A percentile compares a stretch with the other conserved stretches of the same genome.
Evolutionary conservation across 2,113 vertebrate genomes (phyloP).

Genomic region (Phodopus roborovskii): DNA sequence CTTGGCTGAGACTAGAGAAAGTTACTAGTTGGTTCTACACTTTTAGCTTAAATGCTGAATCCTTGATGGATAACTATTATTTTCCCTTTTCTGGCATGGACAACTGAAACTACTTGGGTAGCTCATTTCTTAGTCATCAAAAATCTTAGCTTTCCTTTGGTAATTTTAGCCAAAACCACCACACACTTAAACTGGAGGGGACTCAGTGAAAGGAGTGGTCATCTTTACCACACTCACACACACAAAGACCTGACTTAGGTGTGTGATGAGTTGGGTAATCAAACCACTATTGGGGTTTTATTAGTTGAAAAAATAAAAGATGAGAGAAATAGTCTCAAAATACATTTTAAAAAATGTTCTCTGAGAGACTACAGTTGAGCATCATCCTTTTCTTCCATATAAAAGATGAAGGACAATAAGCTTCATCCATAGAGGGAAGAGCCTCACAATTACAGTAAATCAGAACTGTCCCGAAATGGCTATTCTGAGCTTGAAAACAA

Average conservation of each 20-base stretch:
- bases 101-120: no score
- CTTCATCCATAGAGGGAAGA: neutral
- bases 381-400: constrained; percentile 56
- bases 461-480: neutral
- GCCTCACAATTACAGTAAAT: neutral
- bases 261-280: constrained; percentile 16
- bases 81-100: no score
- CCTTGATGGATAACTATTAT: no score
- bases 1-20: constrained; percentile 63
- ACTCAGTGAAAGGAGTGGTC: constrained; percentile 41
- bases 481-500: neutral
- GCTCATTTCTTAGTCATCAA: no score
- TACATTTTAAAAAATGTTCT: constrained; percentile 46
- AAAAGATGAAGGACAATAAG: constrained; percentile 33
- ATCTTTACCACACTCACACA: neutral
- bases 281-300: constrained; percentile 43
- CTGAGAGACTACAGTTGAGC: constrained; percentile 30
- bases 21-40: constrained; percentile 21
- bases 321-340: constrained; percentile 55
- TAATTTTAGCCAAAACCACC: constrained; percentile 10
- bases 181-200: constrained; percentile 49
- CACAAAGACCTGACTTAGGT: neutral
- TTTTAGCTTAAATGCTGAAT: neutral
- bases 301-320: constrained; percentile 33
- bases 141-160: no score